Conservation (phyloP, 2,888 invertebrate genomes). For the Pantelozetes paolii region DNA sequence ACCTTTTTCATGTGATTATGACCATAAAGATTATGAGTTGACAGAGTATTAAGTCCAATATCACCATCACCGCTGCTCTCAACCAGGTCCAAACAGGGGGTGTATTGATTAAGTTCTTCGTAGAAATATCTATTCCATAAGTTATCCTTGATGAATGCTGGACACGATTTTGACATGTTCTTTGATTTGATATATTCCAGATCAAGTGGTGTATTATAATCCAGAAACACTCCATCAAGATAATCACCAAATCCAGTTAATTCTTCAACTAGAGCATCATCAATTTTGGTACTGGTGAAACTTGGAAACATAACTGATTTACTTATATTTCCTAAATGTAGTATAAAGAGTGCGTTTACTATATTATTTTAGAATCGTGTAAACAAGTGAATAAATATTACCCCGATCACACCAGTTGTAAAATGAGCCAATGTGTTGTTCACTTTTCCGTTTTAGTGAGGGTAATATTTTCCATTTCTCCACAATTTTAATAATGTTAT, state of each 20-base stretch:
- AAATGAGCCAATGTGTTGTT: too few species aligned
- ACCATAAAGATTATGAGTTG: slow-evolving; percentile 58
- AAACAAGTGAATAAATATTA: too few species aligned
- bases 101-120: slow-evolving; percentile 12
- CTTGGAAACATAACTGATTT: background rate
- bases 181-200: background rate
- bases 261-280: background rate
- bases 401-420: too few species aligned
- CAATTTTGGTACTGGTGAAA: background rate
- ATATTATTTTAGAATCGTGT: too few species aligned
- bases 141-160: background rate
- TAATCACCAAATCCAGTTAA: background rate
- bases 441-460: too few species aligned
- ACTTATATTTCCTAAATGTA: background rate
- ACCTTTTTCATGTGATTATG: slow-evolving; percentile 53
- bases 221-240: slow-evolving; percentile 22
- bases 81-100: slow-evolving; percentile 36
- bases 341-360: too few species aligned
- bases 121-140: slow-evolving; percentile 37
- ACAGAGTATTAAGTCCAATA: too few species aligned
- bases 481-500: too few species aligned
- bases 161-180: background rate
- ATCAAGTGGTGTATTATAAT: slow-evolving; percentile 37
- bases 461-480: too few species aligned
- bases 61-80: background rate